These are phyloP conservation scores for Perca flavescens DNA, from an alignment of 2,113 vertebrate genomes.

Conservation along the genomic window DNA sequence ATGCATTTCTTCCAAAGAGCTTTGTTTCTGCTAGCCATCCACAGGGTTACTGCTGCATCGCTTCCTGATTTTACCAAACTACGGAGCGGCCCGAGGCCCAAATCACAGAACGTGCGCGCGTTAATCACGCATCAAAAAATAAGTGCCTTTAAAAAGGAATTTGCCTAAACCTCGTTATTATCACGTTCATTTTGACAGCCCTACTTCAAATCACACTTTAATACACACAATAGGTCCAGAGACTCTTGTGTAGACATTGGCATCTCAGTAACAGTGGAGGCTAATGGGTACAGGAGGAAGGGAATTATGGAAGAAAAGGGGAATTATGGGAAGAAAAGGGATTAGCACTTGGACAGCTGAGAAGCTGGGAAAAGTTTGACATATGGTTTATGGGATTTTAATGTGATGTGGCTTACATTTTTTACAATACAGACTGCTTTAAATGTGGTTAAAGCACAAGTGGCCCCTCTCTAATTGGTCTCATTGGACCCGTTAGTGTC, in stretches of 20 bases:
- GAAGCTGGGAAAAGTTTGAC: conserved; percentile 56
- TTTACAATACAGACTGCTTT: conserved; percentile 33
- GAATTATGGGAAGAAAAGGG: conserved; percentile 49
- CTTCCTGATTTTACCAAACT: no score
- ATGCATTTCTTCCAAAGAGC: no score
- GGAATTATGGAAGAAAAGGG: conserved; percentile 42
- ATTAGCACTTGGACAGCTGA: conserved; percentile 58
- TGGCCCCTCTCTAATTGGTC: conserved; percentile 64
- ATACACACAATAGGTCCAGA: background rate
- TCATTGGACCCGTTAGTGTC: conserved; percentile 51
- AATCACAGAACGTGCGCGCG: no score
- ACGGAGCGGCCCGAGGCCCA: no score
- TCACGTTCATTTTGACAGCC: no score
- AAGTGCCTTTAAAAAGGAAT: no score
- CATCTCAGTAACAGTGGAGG: background rate
- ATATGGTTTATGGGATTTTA: conserved; percentile 51
- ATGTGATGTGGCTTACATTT: conserved; percentile 35
- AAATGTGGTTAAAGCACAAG: conserved; percentile 41
- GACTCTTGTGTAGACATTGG: background rate
- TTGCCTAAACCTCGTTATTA: no score
- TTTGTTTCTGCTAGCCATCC: no score
- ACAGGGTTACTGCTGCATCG: no score
- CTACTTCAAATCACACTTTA: background rate
- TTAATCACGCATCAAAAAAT: no score
- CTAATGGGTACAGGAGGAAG: background rate